Percentiles rank a stretch among this genome's conserved stretches.
These are phyloP conservation scores for Trachythela sp. DNA, from an alignment of 64 coral and sea anemone genomes.

Conservation along the genomic window DNA sequence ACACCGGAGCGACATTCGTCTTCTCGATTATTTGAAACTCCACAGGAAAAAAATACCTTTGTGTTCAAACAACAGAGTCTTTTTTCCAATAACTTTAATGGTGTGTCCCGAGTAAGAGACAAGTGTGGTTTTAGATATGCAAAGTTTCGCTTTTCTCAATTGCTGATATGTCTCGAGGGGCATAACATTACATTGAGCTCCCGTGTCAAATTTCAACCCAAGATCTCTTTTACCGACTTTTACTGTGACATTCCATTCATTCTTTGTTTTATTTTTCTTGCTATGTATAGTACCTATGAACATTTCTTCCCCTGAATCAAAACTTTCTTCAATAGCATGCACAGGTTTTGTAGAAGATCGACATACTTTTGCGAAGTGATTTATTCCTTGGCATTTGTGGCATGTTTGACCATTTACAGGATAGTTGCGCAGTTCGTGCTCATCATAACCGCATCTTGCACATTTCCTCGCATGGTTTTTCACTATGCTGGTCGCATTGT, in stretches of 20 bases:
- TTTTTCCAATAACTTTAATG: slow-evolving; percentile 36
- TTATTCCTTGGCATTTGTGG: slow-evolving; percentile 27
- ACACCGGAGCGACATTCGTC: not conserved
- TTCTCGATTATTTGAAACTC: slow-evolving; percentile 49
- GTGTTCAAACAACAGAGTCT: slow-evolving; percentile 17
- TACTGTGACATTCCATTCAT: slow-evolving; percentile 22
- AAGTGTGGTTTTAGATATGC: slow-evolving; percentile 21
- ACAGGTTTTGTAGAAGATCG: not conserved
- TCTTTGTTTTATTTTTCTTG: not conserved
- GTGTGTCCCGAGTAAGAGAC: slow-evolving; percentile 42
- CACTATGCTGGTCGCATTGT: not conserved
- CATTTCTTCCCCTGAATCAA: slow-evolving; percentile 25
- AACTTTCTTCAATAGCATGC: slow-evolving; percentile 21
- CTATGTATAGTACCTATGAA: slow-evolving; percentile 29
- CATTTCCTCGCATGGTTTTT: slow-evolving; percentile 16
- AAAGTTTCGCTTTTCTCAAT: slow-evolving; percentile 2
- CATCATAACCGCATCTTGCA: not conserved
- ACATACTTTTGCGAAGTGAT: too few species aligned
- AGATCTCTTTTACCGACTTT: not conserved
- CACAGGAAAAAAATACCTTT: slow-evolving; percentile 30
- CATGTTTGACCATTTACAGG: slow-evolving; percentile 20
- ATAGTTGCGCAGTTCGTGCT: slow-evolving; percentile 6
- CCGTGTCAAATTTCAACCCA: not conserved
- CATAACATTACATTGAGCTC: too few species aligned
- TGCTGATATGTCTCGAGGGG: slow-evolving; percentile 11